A percentile compares a stretch with the other conserved stretches of the same genome.
These are phyloP conservation scores for Decapterus maruadsi DNA, from an alignment of 2,797 vertebrate genomes.

Conservation along the genomic window DNA sequence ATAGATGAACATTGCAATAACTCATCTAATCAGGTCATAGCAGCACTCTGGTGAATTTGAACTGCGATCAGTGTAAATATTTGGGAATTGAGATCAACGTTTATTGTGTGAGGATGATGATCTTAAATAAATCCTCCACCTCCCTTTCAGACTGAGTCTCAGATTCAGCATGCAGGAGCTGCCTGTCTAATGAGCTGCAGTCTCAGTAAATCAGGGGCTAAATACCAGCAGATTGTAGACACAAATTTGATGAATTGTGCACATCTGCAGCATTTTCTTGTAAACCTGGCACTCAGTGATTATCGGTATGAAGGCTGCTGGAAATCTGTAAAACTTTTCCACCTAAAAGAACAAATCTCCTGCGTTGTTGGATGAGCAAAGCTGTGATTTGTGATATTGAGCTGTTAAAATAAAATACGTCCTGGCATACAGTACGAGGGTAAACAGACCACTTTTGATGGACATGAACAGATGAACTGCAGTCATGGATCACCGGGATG, in stretches of 20 bases:
- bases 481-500: neutral
- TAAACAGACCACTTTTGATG: neutral
- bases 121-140: neutral
- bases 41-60: too few relatives aligned
- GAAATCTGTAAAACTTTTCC: neutral
- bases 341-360: neutral
- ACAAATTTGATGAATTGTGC: too few relatives aligned
- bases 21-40: too few relatives aligned
- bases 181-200: neutral
- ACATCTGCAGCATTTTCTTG: neutral
- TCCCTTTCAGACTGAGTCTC: neutral
- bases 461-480: neutral
- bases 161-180: neutral
- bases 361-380: neutral
- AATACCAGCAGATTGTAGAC: neutral
- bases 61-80: too few relatives aligned
- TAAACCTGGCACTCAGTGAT: neutral
- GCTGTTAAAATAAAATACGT: neutral
- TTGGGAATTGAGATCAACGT: too few relatives aligned
- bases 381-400: neutral
- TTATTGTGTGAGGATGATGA: too few relatives aligned
- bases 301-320: neutral
- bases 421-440: neutral
- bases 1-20: too few relatives aligned
- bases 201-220: neutral